Conservation (phyloP, 1,140 invertebrate species). For the Drosophila murphyi region DNA sequence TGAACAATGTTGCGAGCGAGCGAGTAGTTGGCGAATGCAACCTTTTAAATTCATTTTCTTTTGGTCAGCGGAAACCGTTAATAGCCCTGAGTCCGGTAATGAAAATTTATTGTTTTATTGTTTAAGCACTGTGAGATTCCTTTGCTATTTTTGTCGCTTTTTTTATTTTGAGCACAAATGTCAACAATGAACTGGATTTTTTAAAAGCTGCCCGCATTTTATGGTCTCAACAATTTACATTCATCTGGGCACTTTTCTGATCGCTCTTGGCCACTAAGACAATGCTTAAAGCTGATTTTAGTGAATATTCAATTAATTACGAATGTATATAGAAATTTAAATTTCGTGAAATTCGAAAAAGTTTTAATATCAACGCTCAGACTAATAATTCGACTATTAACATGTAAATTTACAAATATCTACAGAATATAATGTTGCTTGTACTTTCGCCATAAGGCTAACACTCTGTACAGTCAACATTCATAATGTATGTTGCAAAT, state of each 20-base stretch:
- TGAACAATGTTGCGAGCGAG: slow-evolving; percentile 51
- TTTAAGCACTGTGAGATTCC: slow-evolving; percentile 59
- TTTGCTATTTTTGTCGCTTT: slow-evolving; percentile 1
- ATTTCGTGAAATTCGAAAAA: no score
- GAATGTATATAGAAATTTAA: no score
- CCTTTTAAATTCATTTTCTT: slow-evolving; percentile 51
- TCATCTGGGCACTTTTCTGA: slow-evolving; percentile 56
- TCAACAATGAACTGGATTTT: slow-evolving; percentile 40
- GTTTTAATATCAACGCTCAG: no score
- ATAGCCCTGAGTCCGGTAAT: slow-evolving; percentile 76
- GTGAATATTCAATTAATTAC: background rate
- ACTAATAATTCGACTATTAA: no score
- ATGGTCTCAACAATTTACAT: slow-evolving; percentile 73
- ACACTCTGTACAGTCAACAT: no score
- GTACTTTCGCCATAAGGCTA: no score
- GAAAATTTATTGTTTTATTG: slow-evolving; percentile 82
- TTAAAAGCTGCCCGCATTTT: slow-evolving; percentile 61
- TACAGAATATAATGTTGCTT: no score
- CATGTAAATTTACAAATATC: no score
- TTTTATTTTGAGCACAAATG: slow-evolving; percentile 45
- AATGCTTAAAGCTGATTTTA: slow-evolving; percentile 23
- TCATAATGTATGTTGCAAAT: no score
- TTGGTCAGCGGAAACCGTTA: slow-evolving; percentile 68
- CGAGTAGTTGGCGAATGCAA: background rate
- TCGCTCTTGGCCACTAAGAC: slow-evolving; percentile 59